These are phyloP conservation scores for Alentia gelatinosa DNA, from an alignment of 2,888 invertebrate genomes.

Conservation along the genomic window DNA sequence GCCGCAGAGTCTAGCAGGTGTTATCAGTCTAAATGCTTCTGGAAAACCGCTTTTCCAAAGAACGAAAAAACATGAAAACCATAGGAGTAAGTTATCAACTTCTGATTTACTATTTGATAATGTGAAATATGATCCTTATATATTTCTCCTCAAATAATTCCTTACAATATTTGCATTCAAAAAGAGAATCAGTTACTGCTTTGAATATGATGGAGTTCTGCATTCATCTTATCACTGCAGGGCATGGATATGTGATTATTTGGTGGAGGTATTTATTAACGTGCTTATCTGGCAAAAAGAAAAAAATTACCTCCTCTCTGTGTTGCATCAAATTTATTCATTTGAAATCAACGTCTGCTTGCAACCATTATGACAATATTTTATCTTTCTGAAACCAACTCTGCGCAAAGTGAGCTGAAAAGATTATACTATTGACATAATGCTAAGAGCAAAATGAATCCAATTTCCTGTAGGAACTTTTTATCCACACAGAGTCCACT, in stretches of 20 bases:
- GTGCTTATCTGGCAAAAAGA: not conserved
- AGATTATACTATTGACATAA: conserved; percentile 18
- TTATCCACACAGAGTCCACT: not conserved
- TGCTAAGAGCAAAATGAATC: conserved; percentile 1
- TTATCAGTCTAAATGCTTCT: too few species aligned
- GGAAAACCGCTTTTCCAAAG: too few species aligned
- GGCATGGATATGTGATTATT: not conserved
- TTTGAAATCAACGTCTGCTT: not conserved
- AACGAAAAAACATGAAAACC: too few species aligned
- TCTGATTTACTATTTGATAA: too few species aligned
- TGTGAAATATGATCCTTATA: too few species aligned
- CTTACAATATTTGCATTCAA: not conserved
- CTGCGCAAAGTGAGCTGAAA: not conserved
- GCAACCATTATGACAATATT: not conserved
- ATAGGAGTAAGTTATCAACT: too few species aligned
- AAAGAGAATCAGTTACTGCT: not conserved
- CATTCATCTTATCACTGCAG: not conserved
- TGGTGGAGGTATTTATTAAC: not conserved
- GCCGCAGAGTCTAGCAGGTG: too few species aligned
- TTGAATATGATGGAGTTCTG: not conserved
- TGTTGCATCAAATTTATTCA: not conserved
- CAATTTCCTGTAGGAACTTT: not conserved
- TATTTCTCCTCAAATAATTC: too few species aligned
- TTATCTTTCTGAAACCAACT: not conserved
- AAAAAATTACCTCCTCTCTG: not conserved